A percentile compares a stretch with the other conserved stretches of the same genome.
Conservation (phyloP, 2,113 vertebrate genomes). For the Crotophaga sulcirostris region DNA sequence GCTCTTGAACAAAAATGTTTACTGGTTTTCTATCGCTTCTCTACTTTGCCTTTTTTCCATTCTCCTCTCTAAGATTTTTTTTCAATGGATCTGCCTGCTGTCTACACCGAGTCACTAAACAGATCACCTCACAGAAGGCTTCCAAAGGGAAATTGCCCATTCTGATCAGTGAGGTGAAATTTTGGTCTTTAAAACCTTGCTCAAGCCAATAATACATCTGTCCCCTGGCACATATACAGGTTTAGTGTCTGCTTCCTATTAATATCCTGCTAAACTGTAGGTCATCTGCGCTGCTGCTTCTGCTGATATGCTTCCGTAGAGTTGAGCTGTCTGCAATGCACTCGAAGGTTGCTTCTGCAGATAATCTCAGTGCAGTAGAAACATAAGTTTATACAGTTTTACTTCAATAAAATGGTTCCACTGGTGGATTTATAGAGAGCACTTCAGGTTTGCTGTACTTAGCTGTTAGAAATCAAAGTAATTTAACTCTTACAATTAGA, state of each 20-base stretch:
- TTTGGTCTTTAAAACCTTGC: neutral
- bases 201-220: neutral
- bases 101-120: neutral
- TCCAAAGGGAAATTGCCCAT: neutral
- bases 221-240: neutral
- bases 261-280: neutral
- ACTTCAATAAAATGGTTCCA: neutral
- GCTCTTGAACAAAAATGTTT: neutral
- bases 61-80: neutral
- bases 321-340: neutral
- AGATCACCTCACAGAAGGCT: neutral
- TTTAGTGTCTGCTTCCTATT: slow-evolving; percentile 13
- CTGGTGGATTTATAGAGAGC: neutral
- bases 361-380: neutral
- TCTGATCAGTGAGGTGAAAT: neutral
- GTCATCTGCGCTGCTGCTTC: neutral
- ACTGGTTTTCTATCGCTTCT: neutral
- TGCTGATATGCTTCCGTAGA: neutral
- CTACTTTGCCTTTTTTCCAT: neutral
- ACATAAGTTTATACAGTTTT: neutral
- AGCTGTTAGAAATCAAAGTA: neutral
- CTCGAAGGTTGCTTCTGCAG: neutral
- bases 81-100: neutral
- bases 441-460: neutral
- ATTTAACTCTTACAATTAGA: neutral